Conservation (phyloP, 2,797 vertebrate species). For the Epinephelus awoara region DNA sequence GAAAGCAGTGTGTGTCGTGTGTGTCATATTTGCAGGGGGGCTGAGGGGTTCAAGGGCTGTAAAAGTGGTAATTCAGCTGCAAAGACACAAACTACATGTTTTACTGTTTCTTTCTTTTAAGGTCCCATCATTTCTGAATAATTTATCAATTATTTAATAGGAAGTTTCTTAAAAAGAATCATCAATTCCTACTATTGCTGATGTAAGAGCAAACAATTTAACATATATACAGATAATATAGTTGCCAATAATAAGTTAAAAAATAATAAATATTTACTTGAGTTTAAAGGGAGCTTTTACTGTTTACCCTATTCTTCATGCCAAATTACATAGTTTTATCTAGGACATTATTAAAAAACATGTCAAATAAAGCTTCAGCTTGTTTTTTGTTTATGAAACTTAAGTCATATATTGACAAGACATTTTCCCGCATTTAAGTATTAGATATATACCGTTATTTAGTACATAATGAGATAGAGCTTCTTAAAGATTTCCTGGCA, state of each 20-base stretch:
- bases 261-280: background rate
- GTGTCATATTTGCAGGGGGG: conserved; percentile 8
- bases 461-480: no score
- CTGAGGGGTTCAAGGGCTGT: conserved; percentile 6
- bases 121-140: background rate
- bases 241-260: background rate
- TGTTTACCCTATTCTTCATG: background rate
- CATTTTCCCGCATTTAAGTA: background rate
- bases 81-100: background rate
- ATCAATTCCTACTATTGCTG: background rate
- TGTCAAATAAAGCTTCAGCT: no score
- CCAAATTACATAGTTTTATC: background rate
- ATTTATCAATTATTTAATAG: background rate
- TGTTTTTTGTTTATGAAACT: background rate
- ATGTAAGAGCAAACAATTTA: background rate
- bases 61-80: conserved; percentile 1
- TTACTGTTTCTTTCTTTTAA: background rate
- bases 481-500: background rate
- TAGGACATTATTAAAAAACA: background rate
- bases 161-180: background rate
- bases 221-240: background rate
- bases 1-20: conserved; percentile 31
- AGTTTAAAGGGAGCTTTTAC: background rate
- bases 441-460: no score
- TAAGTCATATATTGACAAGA: background rate